Evolutionary conservation across 1,140 invertebrate species (phyloP).

Genomic region (Listronotus oregonensis): DNA sequence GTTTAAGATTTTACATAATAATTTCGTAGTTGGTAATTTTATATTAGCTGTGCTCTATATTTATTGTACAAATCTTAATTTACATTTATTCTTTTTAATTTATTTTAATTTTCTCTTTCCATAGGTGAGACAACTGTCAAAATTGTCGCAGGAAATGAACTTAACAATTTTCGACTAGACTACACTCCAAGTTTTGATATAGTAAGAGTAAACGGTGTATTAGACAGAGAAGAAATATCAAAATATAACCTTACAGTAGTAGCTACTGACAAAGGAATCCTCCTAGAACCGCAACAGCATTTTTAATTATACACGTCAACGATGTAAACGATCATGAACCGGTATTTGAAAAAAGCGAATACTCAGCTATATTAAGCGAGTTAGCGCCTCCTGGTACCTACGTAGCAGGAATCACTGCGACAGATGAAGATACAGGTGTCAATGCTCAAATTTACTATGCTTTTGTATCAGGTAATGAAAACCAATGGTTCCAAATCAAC

Average conservation of each 20-base stretch:
- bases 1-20: background rate
- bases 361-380: conserved; percentile 86
- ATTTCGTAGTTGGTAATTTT: too few species aligned
- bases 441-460: conserved; percentile 89
- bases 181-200: conserved; percentile 84
- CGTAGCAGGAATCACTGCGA: conserved; percentile 85
- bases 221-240: conserved; percentile 90
- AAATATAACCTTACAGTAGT: conserved; percentile 92
- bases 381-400: conserved; percentile 84
- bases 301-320: conserved; percentile 90
- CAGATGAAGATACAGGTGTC: conserved; percentile 87
- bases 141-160: conserved; percentile 87
- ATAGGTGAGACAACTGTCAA: conserved; percentile 73
- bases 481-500: conserved; percentile 87
- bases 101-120: conserved; percentile 11
- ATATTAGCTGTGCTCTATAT: too few species aligned
- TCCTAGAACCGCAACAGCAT: conserved; percentile 79
- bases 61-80: too few species aligned
- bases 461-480: conserved; percentile 84
- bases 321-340: conserved; percentile 95
- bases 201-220: conserved; percentile 86
- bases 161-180: conserved; percentile 85
- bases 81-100: too few species aligned
- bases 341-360: conserved; percentile 92
- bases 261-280: conserved; percentile 87